Conservation (phyloP, 2,113 vertebrate genomes). For the Nettapus auritus region DNA sequence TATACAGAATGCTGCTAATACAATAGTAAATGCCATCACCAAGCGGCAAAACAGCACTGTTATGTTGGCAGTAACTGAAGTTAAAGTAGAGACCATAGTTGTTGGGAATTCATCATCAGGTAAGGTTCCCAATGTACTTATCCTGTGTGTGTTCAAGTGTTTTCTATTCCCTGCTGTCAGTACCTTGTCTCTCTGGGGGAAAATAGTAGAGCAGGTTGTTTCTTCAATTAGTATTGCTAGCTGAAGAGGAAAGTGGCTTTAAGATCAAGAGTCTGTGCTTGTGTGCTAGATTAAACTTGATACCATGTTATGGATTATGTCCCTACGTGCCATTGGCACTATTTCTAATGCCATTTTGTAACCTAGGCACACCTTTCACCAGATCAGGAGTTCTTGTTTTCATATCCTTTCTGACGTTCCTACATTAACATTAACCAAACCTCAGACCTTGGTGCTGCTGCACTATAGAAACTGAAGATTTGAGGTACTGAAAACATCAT, state of each 20-base stretch:
- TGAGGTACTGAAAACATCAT: background rate
- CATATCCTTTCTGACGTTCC: background rate
- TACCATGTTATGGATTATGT: accelerated
- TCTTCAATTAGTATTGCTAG: background rate
- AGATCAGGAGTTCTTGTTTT: background rate
- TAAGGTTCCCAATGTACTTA: conserved; percentile 46
- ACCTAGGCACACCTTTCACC: background rate
- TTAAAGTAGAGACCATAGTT: conserved; percentile 87
- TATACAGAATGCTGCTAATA: conserved; percentile 86
- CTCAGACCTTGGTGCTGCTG: background rate
- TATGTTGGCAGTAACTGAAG: conserved; percentile 89
- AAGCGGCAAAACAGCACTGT: conserved; percentile 91
- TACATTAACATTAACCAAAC: accelerated
- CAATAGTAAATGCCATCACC: conserved; percentile 86
- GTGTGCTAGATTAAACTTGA: background rate
- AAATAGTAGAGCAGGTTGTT: background rate
- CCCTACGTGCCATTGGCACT: background rate
- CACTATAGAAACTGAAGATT: background rate
- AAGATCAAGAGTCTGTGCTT: background rate
- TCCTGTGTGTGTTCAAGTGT: background rate
- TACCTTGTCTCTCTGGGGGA: background rate
- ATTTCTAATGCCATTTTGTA: background rate
- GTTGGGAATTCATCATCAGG: conserved; percentile 78
- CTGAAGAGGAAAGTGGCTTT: background rate
- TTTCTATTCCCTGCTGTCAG: background rate